Percentiles rank a stretch among this genome's conserved stretches.
Conservation (phyloP, 1,140 invertebrate species). For the Procambarus clarkii region DNA sequence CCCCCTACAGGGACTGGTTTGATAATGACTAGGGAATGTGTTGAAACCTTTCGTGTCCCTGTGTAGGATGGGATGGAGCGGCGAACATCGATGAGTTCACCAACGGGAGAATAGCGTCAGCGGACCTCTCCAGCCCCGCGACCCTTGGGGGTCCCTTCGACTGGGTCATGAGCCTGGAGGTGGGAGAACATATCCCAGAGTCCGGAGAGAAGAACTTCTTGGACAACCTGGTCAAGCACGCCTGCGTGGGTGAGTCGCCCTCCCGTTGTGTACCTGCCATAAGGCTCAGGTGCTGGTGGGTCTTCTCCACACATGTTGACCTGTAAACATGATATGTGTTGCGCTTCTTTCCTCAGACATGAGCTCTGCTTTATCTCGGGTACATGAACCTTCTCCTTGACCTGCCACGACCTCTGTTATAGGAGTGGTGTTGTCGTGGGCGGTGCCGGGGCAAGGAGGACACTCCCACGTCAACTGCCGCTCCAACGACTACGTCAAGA, state of each 20-base stretch:
- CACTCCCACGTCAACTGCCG: slow-evolving; percentile 54
- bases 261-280: no score
- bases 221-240: neutral
- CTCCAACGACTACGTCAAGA: slow-evolving; percentile 38
- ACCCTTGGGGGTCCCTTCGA: neutral
- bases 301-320: no score
- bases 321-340: no score
- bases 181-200: slow-evolving; percentile 19
- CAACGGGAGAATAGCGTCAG: neutral
- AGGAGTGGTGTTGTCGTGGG: slow-evolving; percentile 65
- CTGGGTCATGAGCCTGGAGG: slow-evolving; percentile 34
- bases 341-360: no score
- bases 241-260: slow-evolving; percentile 15
- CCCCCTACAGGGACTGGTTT: no score
- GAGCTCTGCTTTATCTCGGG: no score
- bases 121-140: neutral
- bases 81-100: slow-evolving; percentile 5
- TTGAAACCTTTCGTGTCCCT: no score
- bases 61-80: slow-evolving; percentile 13
- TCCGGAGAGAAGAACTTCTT: neutral
- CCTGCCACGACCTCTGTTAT: neutral
- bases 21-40: no score
- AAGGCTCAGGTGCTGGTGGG: no score
- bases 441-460: slow-evolving; percentile 48
- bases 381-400: no score